These are phyloP conservation scores for Atrina japonica DNA, from an alignment of 2,888 invertebrate species.

Conservation along the genomic window DNA sequence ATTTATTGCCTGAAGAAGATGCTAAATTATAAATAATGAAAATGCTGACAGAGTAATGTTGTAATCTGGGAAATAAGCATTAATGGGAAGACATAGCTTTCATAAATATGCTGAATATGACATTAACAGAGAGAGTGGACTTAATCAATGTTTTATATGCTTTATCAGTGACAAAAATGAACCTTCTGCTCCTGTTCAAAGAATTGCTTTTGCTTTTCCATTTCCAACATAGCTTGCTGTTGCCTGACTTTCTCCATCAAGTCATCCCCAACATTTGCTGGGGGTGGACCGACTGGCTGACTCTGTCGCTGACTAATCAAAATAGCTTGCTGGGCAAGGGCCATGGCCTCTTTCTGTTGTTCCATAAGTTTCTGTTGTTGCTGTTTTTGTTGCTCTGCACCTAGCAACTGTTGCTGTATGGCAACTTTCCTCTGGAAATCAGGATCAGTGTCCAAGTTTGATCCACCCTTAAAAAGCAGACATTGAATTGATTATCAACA, in stretches of 20 bases:
- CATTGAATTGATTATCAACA: too few relatives aligned
- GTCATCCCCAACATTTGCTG: constrained; percentile 41
- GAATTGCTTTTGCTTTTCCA: constrained; percentile 60
- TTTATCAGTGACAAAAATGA: not conserved
- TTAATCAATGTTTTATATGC: too few relatives aligned
- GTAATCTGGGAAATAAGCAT: too few relatives aligned
- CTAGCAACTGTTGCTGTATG: constrained; percentile 69
- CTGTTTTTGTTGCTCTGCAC: constrained; percentile 51
- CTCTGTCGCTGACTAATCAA: constrained; percentile 31
- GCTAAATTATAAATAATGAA: too few relatives aligned
- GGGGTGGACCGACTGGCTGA: constrained; percentile 28
- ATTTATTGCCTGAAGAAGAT: too few relatives aligned
- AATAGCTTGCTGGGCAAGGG: constrained; percentile 44
- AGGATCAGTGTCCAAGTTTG: constrained; percentile 47
- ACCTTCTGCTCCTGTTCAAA: constrained; percentile 24
- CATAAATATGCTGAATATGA: too few relatives aligned
- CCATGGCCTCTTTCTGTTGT: constrained; percentile 50
- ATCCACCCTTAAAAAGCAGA: too few relatives aligned
- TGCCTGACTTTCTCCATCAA: constrained; percentile 73
- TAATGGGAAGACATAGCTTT: too few relatives aligned
- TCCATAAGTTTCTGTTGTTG: constrained; percentile 22
- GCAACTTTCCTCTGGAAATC: constrained; percentile 70
- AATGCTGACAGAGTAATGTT: too few relatives aligned
- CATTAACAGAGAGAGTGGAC: too few relatives aligned
- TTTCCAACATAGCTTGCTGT: constrained; percentile 73